These are phyloP conservation scores for Typhlichthys subterraneus DNA, from an alignment of 2,797 vertebrate genomes.

Conservation along the genomic window DNA sequence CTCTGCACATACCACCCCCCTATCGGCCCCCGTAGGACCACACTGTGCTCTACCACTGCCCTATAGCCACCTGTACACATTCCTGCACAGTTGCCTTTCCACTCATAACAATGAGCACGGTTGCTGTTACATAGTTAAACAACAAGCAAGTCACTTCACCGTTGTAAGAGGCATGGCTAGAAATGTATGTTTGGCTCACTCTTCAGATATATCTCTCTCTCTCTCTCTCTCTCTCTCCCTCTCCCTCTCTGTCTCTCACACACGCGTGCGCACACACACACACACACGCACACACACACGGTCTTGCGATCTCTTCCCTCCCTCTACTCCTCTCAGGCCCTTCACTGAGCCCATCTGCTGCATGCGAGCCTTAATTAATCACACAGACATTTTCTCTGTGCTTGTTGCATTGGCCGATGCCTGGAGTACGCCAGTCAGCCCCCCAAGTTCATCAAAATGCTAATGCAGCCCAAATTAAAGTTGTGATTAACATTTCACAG, in stretches of 20 bases:
- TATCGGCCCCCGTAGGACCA: too few relatives aligned
- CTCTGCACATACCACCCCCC: too few relatives aligned
- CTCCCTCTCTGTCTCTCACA: slow-evolving; percentile 19
- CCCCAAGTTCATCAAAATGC: slow-evolving; percentile 99
- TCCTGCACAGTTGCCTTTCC: slow-evolving; percentile 45
- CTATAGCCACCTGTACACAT: slow-evolving; percentile 48
- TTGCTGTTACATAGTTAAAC: slow-evolving; percentile 3
- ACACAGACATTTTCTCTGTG: slow-evolving; percentile 93
- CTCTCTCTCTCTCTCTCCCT: slow-evolving; percentile 19
- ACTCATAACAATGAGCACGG: slow-evolving; percentile 10
- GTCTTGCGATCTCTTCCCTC: slow-evolving; percentile 2
- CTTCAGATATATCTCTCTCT: slow-evolving; percentile 49
- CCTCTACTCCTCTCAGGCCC: slow-evolving; percentile 75
- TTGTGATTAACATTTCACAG: slow-evolving; percentile 99
- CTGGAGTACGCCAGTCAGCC: slow-evolving; percentile 90
- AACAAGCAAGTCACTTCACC: too few relatives aligned
- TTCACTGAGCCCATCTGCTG: slow-evolving; percentile 94
- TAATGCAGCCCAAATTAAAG: slow-evolving; percentile 98
- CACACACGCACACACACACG: not conserved
- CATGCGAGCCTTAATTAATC: slow-evolving; percentile 95
- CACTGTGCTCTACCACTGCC: slow-evolving; percentile 1
- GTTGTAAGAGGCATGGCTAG: slow-evolving; percentile 24
- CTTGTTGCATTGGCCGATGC: slow-evolving; percentile 88
- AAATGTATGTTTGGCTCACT: slow-evolving; percentile 42
- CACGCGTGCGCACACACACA: not conserved